Conservation (phyloP, 1,140 invertebrate genomes). For the Saxidomus purpurata region DNA sequence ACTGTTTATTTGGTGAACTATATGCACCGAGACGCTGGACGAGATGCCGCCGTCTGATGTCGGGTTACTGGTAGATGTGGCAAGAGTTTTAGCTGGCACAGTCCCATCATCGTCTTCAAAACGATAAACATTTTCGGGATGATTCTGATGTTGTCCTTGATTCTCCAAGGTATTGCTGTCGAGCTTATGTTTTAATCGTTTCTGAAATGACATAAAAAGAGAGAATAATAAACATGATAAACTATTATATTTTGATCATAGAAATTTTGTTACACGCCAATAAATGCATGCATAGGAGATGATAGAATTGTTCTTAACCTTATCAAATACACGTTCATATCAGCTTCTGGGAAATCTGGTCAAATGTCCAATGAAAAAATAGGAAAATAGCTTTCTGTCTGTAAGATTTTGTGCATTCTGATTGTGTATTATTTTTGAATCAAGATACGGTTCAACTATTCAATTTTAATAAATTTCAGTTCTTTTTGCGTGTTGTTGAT, state of each 20-base stretch:
- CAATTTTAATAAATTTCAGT: too few species aligned
- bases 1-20: conserved; percentile 95
- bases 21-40: conserved; percentile 92
- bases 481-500: too few species aligned
- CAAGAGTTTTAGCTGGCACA: conserved; percentile 53
- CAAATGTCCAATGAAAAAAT: too few species aligned
- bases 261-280: too few species aligned
- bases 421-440: too few species aligned
- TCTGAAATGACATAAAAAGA: conserved; percentile 73
- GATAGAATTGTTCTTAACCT: too few species aligned
- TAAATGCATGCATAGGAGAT: too few species aligned
- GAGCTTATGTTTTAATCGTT: conserved; percentile 80
- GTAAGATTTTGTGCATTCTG: too few species aligned
- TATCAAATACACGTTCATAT: too few species aligned
- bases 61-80: conserved; percentile 38
- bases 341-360: too few species aligned
- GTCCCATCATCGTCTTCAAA: conserved; percentile 77
- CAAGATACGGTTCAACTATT: too few species aligned
- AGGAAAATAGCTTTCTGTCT: too few species aligned
- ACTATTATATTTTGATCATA: neutral
- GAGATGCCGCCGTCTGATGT: conserved; percentile 47
- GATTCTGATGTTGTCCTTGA: conserved; percentile 66
- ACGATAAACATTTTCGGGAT: conserved; percentile 73
- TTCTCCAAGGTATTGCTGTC: conserved; percentile 80
- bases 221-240: neutral